Conservation (phyloP, 2,113 vertebrate species). For the Lasiurus borealis region DNA sequence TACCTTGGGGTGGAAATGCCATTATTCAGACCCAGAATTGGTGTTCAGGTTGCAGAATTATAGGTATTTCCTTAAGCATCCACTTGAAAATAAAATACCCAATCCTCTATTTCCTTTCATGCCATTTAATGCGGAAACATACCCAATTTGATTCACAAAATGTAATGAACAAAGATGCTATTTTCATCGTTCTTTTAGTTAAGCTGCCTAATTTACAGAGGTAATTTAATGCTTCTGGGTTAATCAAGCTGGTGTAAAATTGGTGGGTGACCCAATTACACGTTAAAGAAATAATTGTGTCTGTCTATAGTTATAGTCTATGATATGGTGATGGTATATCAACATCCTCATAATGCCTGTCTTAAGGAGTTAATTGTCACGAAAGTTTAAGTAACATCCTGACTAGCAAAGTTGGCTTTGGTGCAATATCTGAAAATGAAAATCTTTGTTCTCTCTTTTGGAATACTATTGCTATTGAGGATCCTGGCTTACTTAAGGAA, state of each 20-base stretch:
- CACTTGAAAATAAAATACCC: not conserved
- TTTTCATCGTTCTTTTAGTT: not conserved
- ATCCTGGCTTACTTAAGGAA: constrained; percentile 18
- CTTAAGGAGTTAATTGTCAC: not conserved
- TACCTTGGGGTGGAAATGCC: not conserved
- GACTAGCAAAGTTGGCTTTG: not conserved
- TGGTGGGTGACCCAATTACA: not conserved
- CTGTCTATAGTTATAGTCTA: not conserved
- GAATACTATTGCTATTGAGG: not conserved
- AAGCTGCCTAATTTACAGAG: not conserved
- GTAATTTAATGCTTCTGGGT: not conserved
- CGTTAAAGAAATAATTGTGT: not conserved
- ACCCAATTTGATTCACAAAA: constrained; percentile 4
- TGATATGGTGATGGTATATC: not conserved
- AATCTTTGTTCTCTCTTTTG: constrained; percentile 15
- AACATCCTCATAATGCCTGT: not conserved
- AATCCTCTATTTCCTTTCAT: not conserved
- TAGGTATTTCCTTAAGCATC: not conserved
- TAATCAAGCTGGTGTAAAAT: not conserved
- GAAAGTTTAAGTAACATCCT: not conserved
- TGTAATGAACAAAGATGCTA: not conserved
- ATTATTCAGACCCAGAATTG: not conserved
- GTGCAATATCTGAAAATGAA: not conserved
- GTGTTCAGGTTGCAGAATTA: not conserved
- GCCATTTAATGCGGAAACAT: not conserved